These are phyloP conservation scores for Argopecten irradians DNA, from an alignment of 1,140 invertebrate genomes.

Conservation along the genomic window DNA sequence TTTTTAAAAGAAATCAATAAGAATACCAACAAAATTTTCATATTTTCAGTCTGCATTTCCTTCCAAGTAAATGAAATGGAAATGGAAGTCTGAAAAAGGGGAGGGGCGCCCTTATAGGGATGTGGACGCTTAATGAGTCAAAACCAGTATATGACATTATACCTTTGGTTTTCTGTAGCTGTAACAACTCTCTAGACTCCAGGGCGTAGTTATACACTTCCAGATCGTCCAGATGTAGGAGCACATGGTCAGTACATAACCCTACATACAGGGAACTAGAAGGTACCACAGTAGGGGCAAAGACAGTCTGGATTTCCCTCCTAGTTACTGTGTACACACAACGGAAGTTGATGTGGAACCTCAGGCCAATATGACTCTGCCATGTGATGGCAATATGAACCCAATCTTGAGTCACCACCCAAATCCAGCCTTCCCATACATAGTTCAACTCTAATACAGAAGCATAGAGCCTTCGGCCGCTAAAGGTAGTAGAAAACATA, in stretches of 20 bases:
- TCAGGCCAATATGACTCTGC: conserved; percentile 39
- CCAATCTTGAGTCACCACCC: conserved; percentile 36
- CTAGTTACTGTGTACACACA: neutral
- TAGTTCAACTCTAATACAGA: conserved; percentile 36
- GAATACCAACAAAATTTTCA: no score
- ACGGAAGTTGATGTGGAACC: conserved; percentile 35
- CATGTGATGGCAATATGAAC: conserved; percentile 39
- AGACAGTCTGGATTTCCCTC: neutral
- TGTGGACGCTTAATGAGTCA: no score
- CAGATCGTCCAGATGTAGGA: neutral
- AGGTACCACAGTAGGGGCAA: neutral
- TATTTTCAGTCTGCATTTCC: no score
- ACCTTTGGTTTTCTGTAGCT: conserved; percentile 1
- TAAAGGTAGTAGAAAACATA: neutral
- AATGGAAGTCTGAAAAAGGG: no score
- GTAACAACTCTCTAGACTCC: neutral
- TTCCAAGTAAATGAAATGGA: no score
- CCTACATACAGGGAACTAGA: neutral
- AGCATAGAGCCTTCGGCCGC: neutral
- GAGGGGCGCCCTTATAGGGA: no score
- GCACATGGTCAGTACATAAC: neutral
- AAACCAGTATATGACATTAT: neutral
- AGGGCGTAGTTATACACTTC: conserved; percentile 4
- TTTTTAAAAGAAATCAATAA: no score
- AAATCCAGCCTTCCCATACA: conserved; percentile 25